A percentile compares a stretch with the other conserved stretches of the same genome.
Evolutionary conservation across 2,888 invertebrate species (phyloP).

Genomic region (Leptogaster cylindrica): DNA sequence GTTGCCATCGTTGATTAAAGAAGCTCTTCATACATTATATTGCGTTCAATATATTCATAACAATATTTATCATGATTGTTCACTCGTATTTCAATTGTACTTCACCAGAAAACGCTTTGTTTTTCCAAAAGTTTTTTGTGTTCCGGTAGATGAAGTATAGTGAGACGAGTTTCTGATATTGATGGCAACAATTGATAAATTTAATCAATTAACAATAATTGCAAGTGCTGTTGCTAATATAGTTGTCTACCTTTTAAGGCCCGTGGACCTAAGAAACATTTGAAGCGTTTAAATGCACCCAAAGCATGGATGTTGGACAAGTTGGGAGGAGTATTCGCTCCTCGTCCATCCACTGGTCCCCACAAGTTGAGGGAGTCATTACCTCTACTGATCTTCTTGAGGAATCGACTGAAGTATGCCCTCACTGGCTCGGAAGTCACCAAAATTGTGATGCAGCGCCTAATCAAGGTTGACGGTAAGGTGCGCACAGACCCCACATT

Average conservation of each 20-base stretch:
- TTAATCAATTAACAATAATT: background rate
- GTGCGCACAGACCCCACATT: slow-evolving; percentile 96
- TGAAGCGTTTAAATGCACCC: slow-evolving; percentile 98
- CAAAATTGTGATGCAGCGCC: slow-evolving; percentile 97
- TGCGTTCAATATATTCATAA: slow-evolving; percentile 19
- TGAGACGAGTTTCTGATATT: background rate
- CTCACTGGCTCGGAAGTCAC: slow-evolving; percentile 95
- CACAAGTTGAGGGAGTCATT: slow-evolving; percentile 97
- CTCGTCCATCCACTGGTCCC: slow-evolving; percentile 96
- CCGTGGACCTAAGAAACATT: slow-evolving; percentile 98
- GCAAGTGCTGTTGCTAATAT: background rate
- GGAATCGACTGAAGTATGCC: slow-evolving; percentile 98
- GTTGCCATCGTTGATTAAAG: slow-evolving; percentile 53
- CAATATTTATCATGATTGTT: too few relatives aligned
- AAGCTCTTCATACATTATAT: slow-evolving; percentile 46
- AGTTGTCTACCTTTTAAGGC: slow-evolving; percentile 69
- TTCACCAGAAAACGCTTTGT: slow-evolving; percentile 14
- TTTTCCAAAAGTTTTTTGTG: slow-evolving; percentile 2
- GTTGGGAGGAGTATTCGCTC: slow-evolving; percentile 96
- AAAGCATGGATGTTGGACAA: slow-evolving; percentile 99
- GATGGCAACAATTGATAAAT: background rate
- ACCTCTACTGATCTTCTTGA: slow-evolving; percentile 93
- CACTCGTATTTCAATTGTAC: too few relatives aligned
- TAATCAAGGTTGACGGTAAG: slow-evolving; percentile 98
- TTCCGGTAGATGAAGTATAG: too few relatives aligned